Percentiles rank a stretch among this genome's conserved stretches.
These are phyloP conservation scores for Pterostichus madidus DNA, from an alignment of 2,888 invertebrate genomes.

Conservation along the genomic window DNA sequence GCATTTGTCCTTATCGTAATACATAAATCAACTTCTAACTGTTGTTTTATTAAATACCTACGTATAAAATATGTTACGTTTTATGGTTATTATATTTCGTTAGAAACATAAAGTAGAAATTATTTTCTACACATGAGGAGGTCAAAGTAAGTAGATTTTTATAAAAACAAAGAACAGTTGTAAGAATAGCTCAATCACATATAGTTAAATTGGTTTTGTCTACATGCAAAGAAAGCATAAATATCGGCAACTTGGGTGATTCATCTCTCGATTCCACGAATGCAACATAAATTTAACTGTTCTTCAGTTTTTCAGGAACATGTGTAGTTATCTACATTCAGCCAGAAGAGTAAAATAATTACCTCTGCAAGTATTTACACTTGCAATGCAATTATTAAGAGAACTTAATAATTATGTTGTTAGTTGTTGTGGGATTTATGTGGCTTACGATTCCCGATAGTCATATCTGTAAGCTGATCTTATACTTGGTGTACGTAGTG, in stretches of 20 bases:
- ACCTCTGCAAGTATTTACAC: slow-evolving; percentile 57
- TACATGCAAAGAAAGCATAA: slow-evolving; percentile 13
- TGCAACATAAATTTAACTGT: slow-evolving; percentile 61
- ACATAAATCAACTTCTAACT: too few relatives aligned
- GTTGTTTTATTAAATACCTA: too few relatives aligned
- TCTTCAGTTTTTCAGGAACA: slow-evolving; percentile 20
- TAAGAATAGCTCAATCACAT: too few relatives aligned
- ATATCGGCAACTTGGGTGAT: slow-evolving; percentile 17
- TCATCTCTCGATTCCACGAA: slow-evolving; percentile 33
- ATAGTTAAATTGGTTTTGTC: not conserved
- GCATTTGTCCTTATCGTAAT: not conserved
- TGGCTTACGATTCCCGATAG: slow-evolving; percentile 45
- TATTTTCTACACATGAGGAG: not conserved
- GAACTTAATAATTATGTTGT: slow-evolving; percentile 59
- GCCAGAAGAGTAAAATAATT: slow-evolving; percentile 58
- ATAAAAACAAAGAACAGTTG: too few relatives aligned
- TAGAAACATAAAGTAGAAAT: not conserved
- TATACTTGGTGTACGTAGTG: slow-evolving; percentile 33
- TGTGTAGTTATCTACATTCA: slow-evolving; percentile 18
- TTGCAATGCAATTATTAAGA: slow-evolving; percentile 61
- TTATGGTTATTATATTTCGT: not conserved
- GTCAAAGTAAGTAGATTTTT: not conserved
- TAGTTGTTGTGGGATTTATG: slow-evolving; percentile 52
- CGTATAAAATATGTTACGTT: too few relatives aligned
- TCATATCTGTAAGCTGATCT: slow-evolving; percentile 57